These are phyloP conservation scores for Meandrina meandrites DNA, from an alignment of 92 coral and sea anemone species.

Conservation along the genomic window DNA sequence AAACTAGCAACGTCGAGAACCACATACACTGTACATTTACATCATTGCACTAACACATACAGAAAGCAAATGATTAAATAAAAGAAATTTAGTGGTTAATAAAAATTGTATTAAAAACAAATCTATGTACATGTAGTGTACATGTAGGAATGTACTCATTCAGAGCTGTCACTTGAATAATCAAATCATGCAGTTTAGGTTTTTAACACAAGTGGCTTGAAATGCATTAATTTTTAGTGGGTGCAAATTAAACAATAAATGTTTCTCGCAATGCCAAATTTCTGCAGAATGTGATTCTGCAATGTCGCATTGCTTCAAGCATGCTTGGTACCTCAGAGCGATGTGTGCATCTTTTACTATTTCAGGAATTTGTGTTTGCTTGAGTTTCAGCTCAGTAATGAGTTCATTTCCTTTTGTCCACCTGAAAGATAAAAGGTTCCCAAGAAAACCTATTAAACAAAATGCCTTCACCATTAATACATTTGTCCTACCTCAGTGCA, in stretches of 20 bases:
- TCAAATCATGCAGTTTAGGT: neutral
- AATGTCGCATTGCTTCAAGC: constrained; percentile 5
- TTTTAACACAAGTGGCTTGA: neutral
- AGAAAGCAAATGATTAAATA: no score
- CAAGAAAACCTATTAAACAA: neutral
- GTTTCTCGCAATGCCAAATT: neutral
- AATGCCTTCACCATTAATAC: no score
- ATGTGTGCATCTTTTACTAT: constrained; percentile 86
- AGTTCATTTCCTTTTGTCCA: constrained; percentile 87
- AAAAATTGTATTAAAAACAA: no score
- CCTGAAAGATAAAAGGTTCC: constrained; percentile 56
- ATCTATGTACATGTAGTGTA: neutral
- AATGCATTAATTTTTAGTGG: neutral
- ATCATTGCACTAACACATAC: no score
- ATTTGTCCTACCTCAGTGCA: constrained; percentile 68
- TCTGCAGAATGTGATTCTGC: neutral
- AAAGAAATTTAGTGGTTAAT: no score
- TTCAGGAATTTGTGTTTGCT: constrained; percentile 67
- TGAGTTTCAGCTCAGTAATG: constrained; percentile 75
- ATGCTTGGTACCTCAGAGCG: constrained; percentile 84
- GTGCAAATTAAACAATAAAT: neutral
- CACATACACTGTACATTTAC: no score
- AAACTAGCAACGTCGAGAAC: no score
- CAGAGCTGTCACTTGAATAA: constrained; percentile 14
- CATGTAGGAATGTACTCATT: constrained; percentile 19